Evolutionary conservation across 2,797 vertebrate species (phyloP).

Genomic region (Todus mexicanus): DNA sequence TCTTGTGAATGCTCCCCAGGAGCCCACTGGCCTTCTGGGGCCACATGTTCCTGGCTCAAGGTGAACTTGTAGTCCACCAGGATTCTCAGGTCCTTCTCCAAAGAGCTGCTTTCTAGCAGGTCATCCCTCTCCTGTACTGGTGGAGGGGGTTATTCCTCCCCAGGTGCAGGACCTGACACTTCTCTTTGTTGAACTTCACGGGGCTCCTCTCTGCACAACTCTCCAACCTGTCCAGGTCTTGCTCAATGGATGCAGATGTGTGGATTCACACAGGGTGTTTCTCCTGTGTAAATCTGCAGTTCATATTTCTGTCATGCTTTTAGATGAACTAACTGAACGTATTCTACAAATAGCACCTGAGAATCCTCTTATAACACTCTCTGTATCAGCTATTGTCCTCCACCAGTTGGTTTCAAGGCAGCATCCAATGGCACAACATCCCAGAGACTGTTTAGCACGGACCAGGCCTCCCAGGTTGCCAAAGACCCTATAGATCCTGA

Average conservation of each 20-base stretch:
- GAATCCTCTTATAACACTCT: neutral
- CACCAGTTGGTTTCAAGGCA: neutral
- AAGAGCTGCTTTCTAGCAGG: neutral
- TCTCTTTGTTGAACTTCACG: neutral
- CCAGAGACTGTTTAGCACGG: accelerated
- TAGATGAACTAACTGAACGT: neutral
- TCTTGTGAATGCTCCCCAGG: too few relatives aligned
- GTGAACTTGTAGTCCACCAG: neutral
- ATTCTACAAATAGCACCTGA: neutral
- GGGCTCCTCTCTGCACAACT: neutral
- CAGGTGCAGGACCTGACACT: neutral
- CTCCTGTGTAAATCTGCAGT: neutral
- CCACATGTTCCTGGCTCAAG: neutral
- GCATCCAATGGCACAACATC: neutral
- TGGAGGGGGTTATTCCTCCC: neutral
- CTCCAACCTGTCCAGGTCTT: neutral
- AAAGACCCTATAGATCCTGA: neutral
- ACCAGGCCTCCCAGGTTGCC: accelerated
- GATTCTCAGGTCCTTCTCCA: neutral
- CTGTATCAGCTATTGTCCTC: neutral
- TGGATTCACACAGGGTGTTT: neutral
- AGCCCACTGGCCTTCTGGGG: neutral
- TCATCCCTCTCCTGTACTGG: neutral
- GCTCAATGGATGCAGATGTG: too few relatives aligned
- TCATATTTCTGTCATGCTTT: neutral